A percentile compares a stretch with the other conserved stretches of the same genome.
These are phyloP conservation scores for Xylophagus ater DNA, from an alignment of 2,888 invertebrate species.

Conservation along the genomic window DNA sequence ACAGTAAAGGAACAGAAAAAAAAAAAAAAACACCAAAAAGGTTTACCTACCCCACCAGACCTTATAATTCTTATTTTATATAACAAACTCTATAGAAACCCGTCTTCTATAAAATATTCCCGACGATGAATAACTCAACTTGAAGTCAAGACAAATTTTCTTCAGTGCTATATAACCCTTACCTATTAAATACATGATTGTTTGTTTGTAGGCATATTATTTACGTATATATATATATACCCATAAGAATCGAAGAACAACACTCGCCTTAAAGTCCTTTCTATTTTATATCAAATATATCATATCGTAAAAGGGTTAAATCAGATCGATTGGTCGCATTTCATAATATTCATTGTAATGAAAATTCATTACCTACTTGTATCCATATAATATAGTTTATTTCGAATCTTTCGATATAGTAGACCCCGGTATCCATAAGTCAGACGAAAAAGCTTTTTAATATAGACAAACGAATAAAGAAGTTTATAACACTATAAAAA, in stretches of 20 bases:
- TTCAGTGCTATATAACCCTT: no score
- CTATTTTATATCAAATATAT: constrained; percentile 1
- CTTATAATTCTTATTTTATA: no score
- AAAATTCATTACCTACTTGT: constrained; percentile 12
- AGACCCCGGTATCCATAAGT: no score
- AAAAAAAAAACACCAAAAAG: not conserved
- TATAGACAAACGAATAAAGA: no score
- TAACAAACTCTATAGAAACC: no score
- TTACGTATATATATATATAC: not conserved
- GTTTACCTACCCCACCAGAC: no score
- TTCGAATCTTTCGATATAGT: no score
- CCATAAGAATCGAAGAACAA: not conserved
- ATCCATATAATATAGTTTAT: no score
- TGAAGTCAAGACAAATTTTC: constrained; percentile 18
- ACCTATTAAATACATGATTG: no score
- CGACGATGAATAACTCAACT: constrained; percentile 15
- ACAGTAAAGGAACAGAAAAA: not conserved
- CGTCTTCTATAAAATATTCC: no score
- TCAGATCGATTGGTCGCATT: constrained; percentile 6
- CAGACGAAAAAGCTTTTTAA: no score
- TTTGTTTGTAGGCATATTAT: no score
- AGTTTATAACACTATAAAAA: not conserved
- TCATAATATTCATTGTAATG: constrained; percentile 8
- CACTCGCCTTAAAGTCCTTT: not conserved
- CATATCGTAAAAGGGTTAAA: constrained; percentile 7